Conservation (phyloP, 2,888 invertebrate species). For the Theodoxus fluviatilis region DNA sequence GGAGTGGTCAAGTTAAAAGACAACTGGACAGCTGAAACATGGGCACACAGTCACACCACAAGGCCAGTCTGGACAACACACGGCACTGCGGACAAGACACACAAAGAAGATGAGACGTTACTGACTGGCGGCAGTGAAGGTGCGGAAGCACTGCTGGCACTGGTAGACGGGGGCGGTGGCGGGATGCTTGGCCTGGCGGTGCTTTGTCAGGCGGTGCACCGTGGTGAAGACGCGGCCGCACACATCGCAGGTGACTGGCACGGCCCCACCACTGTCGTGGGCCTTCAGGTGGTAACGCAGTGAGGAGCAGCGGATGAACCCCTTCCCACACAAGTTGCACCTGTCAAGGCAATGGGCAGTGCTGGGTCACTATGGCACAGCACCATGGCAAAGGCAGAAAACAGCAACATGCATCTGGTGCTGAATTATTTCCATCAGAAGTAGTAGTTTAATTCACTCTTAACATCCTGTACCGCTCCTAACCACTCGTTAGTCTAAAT, state of each 20-base stretch:
- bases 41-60: too few relatives aligned
- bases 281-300: constrained; percentile 47
- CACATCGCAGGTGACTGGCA: constrained; percentile 44
- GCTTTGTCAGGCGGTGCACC: constrained; percentile 42
- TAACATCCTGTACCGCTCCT: too few relatives aligned
- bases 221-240: constrained; percentile 45
- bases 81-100: neutral
- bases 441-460: too few relatives aligned
- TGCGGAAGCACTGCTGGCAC: constrained; percentile 44
- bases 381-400: too few relatives aligned
- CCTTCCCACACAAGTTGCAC: constrained; percentile 47
- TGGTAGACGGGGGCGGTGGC: constrained; percentile 42
- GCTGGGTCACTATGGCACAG: too few relatives aligned
- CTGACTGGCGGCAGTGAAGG: constrained; percentile 49
- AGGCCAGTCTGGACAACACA: too few relatives aligned
- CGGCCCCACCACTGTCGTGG: constrained; percentile 43
- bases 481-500: too few relatives aligned
- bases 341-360: constrained; percentile 28
- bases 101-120: neutral
- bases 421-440: too few relatives aligned
- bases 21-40: too few relatives aligned
- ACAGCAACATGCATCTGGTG: too few relatives aligned
- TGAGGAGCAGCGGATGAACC: constrained; percentile 43
- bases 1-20: too few relatives aligned
- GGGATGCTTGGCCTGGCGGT: constrained; percentile 47